Evolutionary conservation across 2,797 vertebrate species (phyloP).

Genomic region (Rhabdomys pumilio): DNA sequence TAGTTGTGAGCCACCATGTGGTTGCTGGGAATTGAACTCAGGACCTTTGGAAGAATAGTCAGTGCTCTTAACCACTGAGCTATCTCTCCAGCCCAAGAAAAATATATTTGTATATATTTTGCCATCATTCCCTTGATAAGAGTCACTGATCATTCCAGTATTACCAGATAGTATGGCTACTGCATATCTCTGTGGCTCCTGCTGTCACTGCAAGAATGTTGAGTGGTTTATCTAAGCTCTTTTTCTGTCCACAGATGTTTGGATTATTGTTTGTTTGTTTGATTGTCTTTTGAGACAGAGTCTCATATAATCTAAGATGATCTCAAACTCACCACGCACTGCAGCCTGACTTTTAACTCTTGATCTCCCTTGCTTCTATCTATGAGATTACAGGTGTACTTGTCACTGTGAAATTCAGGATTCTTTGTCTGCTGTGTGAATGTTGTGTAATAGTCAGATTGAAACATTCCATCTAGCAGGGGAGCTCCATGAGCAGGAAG

Average conservation of each 20-base stretch:
- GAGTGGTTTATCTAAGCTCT: neutral
- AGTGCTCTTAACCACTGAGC: neutral
- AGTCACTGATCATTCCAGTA: neutral
- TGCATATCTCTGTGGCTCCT: neutral
- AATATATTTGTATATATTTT: neutral
- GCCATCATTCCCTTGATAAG: neutral
- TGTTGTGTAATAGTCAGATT: neutral
- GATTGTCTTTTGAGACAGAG: neutral
- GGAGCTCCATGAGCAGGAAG: too few relatives aligned
- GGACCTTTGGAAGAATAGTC: neutral
- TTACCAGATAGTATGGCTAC: neutral
- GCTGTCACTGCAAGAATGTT: neutral
- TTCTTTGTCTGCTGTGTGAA: neutral
- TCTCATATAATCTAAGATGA: neutral
- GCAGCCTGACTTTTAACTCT: neutral
- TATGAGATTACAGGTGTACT: neutral
- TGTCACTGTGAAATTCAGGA: neutral
- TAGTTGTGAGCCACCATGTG: neutral
- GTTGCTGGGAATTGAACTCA: neutral
- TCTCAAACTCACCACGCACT: neutral
- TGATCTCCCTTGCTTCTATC: neutral
- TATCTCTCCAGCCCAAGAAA: neutral
- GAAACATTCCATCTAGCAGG: neutral
- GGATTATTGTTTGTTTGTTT: neutral
- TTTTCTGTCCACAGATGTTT: neutral